Percentiles rank a stretch among this genome's conserved stretches.
These are phyloP conservation scores for Periophthalmodon schlosseri DNA, from an alignment of 2,113 vertebrate species.

Conservation along the genomic window DNA sequence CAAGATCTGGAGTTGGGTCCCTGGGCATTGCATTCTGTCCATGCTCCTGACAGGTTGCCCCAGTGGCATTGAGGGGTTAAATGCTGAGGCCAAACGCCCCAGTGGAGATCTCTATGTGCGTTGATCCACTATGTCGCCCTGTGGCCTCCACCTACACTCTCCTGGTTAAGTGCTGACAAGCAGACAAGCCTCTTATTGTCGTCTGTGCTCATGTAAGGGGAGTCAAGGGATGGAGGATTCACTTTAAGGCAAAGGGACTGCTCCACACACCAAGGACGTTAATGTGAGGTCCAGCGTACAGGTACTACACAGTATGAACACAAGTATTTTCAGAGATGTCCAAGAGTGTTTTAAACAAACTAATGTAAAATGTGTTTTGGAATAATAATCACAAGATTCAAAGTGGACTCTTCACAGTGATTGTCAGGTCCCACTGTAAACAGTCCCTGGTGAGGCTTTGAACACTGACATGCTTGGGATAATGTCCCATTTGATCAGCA, in stretches of 20 bases:
- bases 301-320: not conserved
- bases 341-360: not conserved
- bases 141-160: too few species aligned
- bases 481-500: slow-evolving; percentile 12
- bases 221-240: not conserved
- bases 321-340: not conserved
- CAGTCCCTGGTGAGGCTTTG: slow-evolving; percentile 2
- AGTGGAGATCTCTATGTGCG: too few species aligned
- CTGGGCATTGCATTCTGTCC: too few species aligned
- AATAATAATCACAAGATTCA: not conserved
- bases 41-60: too few species aligned
- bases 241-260: not conserved
- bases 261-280: not conserved
- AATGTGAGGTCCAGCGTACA: not conserved
- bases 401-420: not conserved
- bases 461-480: slow-evolving; percentile 12
- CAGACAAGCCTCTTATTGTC: too few species aligned
- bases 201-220: too few species aligned
- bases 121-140: too few species aligned
- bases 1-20: too few species aligned
- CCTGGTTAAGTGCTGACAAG: too few species aligned
- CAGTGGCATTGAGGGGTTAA: too few species aligned
- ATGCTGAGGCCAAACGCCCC: too few species aligned
- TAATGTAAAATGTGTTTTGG: not conserved
- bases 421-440: slow-evolving; percentile 9